Evolutionary conservation across 2,797 vertebrate genomes (phyloP).

Genomic region (Sciurus carolinensis): DNA sequence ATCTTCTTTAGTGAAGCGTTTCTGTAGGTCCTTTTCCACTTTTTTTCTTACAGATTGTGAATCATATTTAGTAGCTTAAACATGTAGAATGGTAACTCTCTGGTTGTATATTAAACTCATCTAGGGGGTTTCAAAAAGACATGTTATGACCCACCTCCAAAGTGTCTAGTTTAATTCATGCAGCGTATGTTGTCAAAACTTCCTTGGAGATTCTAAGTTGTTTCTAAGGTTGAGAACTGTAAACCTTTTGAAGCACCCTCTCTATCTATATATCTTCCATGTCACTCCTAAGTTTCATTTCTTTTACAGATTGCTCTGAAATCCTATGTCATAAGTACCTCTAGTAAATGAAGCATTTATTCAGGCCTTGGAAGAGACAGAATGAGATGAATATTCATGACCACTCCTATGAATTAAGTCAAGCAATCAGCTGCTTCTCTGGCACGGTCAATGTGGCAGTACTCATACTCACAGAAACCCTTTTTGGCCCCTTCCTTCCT

Average conservation of each 20-base stretch:
- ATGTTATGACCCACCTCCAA: not conserved
- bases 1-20: not conserved
- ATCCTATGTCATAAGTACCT: not conserved
- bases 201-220: not conserved
- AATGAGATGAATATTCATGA: conserved; percentile 74
- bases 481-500: not conserved
- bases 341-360: conserved; percentile 27
- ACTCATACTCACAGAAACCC: not conserved
- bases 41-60: not conserved
- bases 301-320: conserved; percentile 35
- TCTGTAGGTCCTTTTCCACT: not conserved
- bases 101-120: not conserved
- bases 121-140: not conserved
- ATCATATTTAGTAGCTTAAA: not conserved
- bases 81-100: not conserved
- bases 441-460: not conserved
- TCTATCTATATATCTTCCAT: not conserved
- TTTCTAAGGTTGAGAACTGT: not conserved
- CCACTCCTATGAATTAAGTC: conserved; percentile 45
- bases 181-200: not conserved
- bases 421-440: conserved; percentile 42
- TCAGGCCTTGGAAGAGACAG: not conserved
- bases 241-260: not conserved
- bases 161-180: not conserved
- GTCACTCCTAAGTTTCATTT: not conserved